Evolutionary conservation across 1,140 invertebrate genomes (phyloP), one percentile per base, ranked within the genome.

Genomic region (Drosophila ambigua): DNA sequence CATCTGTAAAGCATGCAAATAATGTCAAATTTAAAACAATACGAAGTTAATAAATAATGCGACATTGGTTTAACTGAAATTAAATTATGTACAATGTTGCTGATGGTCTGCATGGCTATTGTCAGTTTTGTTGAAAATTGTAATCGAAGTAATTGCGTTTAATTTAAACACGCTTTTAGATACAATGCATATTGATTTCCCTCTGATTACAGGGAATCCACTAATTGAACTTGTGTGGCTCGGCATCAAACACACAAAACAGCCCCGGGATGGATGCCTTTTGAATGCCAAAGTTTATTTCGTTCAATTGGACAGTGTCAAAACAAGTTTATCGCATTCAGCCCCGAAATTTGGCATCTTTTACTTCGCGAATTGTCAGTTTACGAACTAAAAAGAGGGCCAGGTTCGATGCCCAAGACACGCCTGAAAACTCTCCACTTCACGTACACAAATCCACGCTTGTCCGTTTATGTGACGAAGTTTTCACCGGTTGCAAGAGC

Each of bases 81-180:
- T 46, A 26, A 16, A 75, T 58, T 71, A 24, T 24, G 23, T 24
- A 8, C 48, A 26, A 39, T 35, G 35, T 44, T 53, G 26, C 20
- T 41, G n/a, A 23, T 28, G 26, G 39, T n/a, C 16, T 43, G 24
- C 24, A 48, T 39, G 57, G 31, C 55, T 69, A 35, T 74, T 77
- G 55, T 69, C 35, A 64, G 23, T 55, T 53, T 48, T 20, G 43
- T 48, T 20, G 43, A 49, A 51, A 76, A 77, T 61, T 72, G 60
- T 78, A 76, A 72, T 79, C 72, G 62, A 48, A 67, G 63, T 48
- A 4, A 5, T 13, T 4, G 6, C 26, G 4, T 58, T 76, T 35
- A 66, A 72, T 67, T 60, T 61, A 28, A 58, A 74, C 69, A 45
- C 20, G 8, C 24, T 28, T n/a, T 39, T 53, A 41, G 28, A 28